Conservation (phyloP, 2,797 vertebrate genomes). For the Tangara arthus region DNA sequence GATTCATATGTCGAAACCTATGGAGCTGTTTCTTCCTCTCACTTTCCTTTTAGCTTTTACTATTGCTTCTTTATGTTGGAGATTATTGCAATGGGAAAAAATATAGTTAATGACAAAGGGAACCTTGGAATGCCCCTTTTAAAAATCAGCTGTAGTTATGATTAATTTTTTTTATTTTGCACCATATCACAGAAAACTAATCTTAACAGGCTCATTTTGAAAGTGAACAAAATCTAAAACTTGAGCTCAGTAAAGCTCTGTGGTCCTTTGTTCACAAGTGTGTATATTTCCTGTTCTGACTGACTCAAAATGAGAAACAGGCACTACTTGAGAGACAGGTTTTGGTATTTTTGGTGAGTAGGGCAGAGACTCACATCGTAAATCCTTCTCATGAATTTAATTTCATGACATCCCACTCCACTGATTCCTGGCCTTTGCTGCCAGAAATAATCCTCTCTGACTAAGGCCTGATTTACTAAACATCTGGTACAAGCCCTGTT, state of each 20-base stretch:
- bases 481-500: slow-evolving; percentile 60
- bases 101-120: neutral
- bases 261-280: neutral
- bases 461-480: slow-evolving; percentile 54
- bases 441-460: slow-evolving; percentile 63
- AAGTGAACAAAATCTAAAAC: neutral
- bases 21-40: neutral
- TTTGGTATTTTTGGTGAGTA: slow-evolving; percentile 32
- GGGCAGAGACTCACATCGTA: neutral
- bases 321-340: slow-evolving; percentile 48
- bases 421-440: slow-evolving; percentile 38
- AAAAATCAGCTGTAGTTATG: neutral
- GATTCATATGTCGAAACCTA: neutral
- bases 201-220: neutral
- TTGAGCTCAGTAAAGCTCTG: neutral
- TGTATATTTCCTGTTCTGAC: neutral
- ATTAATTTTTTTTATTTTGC: neutral
- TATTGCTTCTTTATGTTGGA: neutral
- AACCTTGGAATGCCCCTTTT: neutral
- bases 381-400: slow-evolving; percentile 32
- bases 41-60: neutral
- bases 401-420: slow-evolving; percentile 42
- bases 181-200: neutral
- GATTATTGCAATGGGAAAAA: neutral
- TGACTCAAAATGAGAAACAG: slow-evolving; percentile 17